Conservation (phyloP, 2,797 vertebrate species). For the Danio kyathit region DNA sequence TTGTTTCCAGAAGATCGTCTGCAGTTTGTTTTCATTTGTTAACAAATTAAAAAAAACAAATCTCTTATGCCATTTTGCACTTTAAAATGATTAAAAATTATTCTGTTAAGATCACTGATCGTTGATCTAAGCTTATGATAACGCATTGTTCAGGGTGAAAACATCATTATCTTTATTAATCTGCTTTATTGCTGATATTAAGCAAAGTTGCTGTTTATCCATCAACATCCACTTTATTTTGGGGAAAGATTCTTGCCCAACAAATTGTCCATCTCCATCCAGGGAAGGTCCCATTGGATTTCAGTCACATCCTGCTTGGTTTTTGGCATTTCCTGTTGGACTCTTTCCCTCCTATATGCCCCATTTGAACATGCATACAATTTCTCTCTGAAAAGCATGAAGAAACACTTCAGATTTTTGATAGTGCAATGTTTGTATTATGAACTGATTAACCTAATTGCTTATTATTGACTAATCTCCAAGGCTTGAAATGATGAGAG, state of each 20-base stretch:
- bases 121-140: neutral
- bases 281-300: slow-evolving; percentile 81
- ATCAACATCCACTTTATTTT: slow-evolving; percentile 1
- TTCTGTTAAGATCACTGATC: neutral
- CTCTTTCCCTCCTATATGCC: slow-evolving; percentile 54
- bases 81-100: neutral
- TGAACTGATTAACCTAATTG: neutral
- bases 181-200: neutral
- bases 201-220: neutral
- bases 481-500: neutral
- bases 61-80: neutral
- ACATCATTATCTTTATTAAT: neutral
- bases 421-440: neutral
- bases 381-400: slow-evolving; percentile 48
- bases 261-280: slow-evolving; percentile 80
- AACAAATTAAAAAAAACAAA: neutral
- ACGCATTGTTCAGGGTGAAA: neutral
- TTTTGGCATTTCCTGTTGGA: slow-evolving; percentile 65
- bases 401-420: slow-evolving; percentile 1
- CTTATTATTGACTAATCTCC: neutral
- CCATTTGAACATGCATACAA: slow-evolving; percentile 17
- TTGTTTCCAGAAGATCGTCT: neutral
- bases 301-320: slow-evolving; percentile 78
- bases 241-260: slow-evolving; percentile 64
- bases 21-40: neutral